Percentiles rank a stretch among this genome's conserved stretches.
These are phyloP conservation scores for Ceraclea dissimilis DNA, from an alignment of 2,888 invertebrate species.

Conservation along the genomic window DNA sequence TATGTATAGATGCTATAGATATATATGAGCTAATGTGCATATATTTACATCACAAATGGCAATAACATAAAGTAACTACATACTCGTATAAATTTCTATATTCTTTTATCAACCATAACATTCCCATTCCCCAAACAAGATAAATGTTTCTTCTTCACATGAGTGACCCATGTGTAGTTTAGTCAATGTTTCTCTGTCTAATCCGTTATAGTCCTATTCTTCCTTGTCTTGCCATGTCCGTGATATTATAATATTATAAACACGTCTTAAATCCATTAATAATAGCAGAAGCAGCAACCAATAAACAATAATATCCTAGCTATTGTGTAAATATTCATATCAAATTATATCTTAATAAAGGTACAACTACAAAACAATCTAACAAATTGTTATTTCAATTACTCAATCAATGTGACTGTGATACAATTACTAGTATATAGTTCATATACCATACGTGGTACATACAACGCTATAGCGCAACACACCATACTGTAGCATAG, in stretches of 20 bases:
- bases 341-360: neutral
- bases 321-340: neutral
- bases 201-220: no score
- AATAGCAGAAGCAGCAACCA: constrained; percentile 1
- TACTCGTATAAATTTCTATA: neutral
- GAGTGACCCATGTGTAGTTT: neutral
- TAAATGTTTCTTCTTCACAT: neutral
- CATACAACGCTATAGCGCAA: no score
- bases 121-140: neutral
- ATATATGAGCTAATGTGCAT: constrained; percentile 20
- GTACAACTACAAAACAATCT: constrained; percentile 1
- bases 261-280: neutral
- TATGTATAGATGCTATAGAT: neutral
- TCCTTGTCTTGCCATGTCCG: neutral
- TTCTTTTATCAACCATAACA: neutral
- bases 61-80: constrained; percentile 2
- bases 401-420: no score
- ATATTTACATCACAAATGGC: constrained; percentile 24
- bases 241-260: neutral
- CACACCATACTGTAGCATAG: no score
- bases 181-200: neutral
- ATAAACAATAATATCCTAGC: constrained; percentile 1
- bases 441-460: no score
- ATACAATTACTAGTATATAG: no score
- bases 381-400: no score